Conservation (phyloP, 2,888 invertebrate species). For the Scaptomyza polygonia region DNA sequence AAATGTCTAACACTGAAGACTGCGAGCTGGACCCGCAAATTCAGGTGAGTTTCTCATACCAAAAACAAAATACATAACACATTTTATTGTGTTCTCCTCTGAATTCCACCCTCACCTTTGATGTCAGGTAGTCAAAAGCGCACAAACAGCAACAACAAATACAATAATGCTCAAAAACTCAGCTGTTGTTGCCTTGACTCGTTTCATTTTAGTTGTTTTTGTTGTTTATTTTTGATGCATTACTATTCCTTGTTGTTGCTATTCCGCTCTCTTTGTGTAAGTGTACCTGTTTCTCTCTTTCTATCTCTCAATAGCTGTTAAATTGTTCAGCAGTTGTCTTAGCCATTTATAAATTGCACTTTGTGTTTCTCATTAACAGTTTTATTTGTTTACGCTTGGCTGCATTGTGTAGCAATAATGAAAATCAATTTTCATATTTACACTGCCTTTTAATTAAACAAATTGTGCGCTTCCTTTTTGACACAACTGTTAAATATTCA, state of each 20-base stretch:
- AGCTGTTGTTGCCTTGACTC: constrained; percentile 56
- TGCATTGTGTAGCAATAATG: constrained; percentile 21
- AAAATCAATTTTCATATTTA: constrained; percentile 52
- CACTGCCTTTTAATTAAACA: constrained; percentile 54
- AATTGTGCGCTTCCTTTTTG: constrained; percentile 66
- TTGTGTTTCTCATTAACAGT: constrained; percentile 40
- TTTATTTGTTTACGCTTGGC: constrained; percentile 39
- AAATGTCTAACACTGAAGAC: constrained; percentile 76
- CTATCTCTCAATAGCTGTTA: constrained; percentile 19
- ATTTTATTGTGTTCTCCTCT: constrained; percentile 34
- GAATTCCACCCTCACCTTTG: background rate
- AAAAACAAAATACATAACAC: constrained; percentile 26
- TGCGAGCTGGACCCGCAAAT: constrained; percentile 84
- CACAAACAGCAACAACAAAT: constrained; percentile 6
- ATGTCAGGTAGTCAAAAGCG: constrained; percentile 43
- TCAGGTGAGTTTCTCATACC: constrained; percentile 77
- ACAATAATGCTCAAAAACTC: constrained; percentile 28
- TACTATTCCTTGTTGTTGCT: constrained; percentile 13
- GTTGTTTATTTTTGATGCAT: constrained; percentile 11
- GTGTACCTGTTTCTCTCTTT: background rate
- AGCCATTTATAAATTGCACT: constrained; percentile 30
- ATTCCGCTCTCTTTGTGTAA: constrained; percentile 32
- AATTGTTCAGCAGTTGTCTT: constrained; percentile 42
- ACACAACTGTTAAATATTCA: constrained; percentile 51
- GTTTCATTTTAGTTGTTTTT: constrained; percentile 15